Evolutionary conservation across 53 echinoderm and acorn worm genomes (phyloP), one percentile per base, ranked within the genome.

Genomic region (Mesocentrotus franciscanus): DNA sequence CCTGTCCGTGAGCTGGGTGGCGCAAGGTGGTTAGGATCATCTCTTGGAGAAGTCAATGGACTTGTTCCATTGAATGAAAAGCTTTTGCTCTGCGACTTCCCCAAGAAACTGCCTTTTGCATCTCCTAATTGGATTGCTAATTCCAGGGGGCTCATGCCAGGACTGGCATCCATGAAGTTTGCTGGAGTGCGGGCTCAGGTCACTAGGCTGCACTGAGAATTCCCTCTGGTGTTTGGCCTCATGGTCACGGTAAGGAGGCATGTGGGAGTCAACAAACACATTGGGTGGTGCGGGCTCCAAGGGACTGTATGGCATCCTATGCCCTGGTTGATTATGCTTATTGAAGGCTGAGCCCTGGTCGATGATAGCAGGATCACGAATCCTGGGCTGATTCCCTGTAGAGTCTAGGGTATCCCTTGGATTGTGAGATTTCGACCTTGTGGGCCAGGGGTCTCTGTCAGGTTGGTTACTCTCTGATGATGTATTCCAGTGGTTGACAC

Each of bases 111-210:
- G 55, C 56, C 61, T 72, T 92, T 92, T 12, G 85, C 70, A 85
- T 96, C 95, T 24, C 96, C 95, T 55, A 96, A 93, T n/a, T 95
- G 96, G 74, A 95, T 95, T 13, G 96, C 95, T 26, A 96, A 34
- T 39, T 95, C 95, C 39, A 95, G 89, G 39, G 92, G 92, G 26
- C 93, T 95, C 60, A 71, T 10, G 55, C 83, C 92, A 15, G 93
- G 93, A 62, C 94, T 96, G 57, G 61, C 60, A 36, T 96, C 96
- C 26, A 93, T 22, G 90, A 96, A 96, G 78, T 89, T 81, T 35
- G 96, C 93, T 29, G 96, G 96, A 57, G 96, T 96, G 22, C 29
- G 96, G 96, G 39, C 96, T 96, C 55, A 95, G 62, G 59, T 96
- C 96, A 78, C 95, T 95, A 29, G 93, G 95, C 64, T 96, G 96